phyloP scores from a whole-genome alignment of 2,797 vertebrate genomes.

The Cossypha dichroa region DNA sequence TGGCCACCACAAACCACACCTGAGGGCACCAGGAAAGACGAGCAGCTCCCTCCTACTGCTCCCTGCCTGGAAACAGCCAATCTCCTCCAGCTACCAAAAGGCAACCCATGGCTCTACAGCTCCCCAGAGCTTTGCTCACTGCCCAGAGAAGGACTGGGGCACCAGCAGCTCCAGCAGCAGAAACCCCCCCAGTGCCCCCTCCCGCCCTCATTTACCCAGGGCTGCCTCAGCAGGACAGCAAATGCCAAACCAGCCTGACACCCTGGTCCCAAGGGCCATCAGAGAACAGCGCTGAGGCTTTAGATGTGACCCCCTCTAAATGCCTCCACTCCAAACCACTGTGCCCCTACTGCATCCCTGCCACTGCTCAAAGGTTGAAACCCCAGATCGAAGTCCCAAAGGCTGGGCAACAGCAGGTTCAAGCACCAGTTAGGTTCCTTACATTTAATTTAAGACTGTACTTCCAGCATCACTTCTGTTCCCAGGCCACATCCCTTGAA shows the following conservation, averaged over 20 bases:
- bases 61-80: not conserved
- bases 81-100: not conserved
- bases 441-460: not conserved
- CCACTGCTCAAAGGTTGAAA: not conserved
- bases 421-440: not conserved
- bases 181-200: not conserved
- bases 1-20: not conserved
- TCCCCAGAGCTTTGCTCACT: not conserved
- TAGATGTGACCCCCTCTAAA: not conserved
- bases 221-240: not conserved
- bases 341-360: not conserved
- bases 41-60: not conserved
- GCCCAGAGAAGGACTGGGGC: not conserved
- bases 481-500: not conserved
- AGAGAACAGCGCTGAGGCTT: fast-evolving
- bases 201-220: not conserved
- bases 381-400: not conserved
- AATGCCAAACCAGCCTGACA: not conserved
- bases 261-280: not conserved
- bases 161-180: not conserved
- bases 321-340: not conserved
- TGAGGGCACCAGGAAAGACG: not conserved
- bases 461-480: not conserved
- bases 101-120: not conserved
- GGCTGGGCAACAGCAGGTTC: not conserved